These are phyloP conservation scores for Acanthochromis polyacanthus DNA, from an alignment of 2,113 vertebrate genomes.

Conservation along the genomic window DNA sequence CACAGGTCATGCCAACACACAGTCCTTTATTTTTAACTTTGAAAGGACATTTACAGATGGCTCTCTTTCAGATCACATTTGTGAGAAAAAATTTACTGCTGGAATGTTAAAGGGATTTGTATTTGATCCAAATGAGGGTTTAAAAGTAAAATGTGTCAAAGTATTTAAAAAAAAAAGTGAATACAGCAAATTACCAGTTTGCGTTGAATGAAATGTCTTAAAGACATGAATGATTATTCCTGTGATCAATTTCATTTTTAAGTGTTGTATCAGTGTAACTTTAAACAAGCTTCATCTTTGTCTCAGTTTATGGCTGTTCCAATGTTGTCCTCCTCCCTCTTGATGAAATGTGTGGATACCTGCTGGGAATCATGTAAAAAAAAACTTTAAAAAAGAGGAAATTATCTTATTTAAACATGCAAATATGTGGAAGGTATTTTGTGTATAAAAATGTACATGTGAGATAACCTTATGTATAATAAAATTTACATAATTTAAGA, in stretches of 20 bases:
- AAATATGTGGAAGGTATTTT: slow-evolving; percentile 63
- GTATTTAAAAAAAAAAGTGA: slow-evolving; percentile 24
- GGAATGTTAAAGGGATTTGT: slow-evolving; percentile 44
- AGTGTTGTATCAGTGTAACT: slow-evolving; percentile 74
- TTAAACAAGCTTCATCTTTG: slow-evolving; percentile 61
- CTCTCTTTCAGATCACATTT: slow-evolving; percentile 28
- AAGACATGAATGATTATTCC: slow-evolving; percentile 63
- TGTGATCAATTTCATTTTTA: slow-evolving; percentile 64
- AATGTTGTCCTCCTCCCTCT: slow-evolving; percentile 63
- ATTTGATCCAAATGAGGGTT: slow-evolving; percentile 16
- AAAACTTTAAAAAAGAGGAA: slow-evolving; percentile 41
- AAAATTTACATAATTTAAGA: slow-evolving; percentile 71
- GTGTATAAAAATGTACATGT: slow-evolving; percentile 82
- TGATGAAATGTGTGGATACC: slow-evolving; percentile 63
- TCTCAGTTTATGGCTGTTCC: slow-evolving; percentile 69
- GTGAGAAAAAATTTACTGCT: slow-evolving; percentile 2
- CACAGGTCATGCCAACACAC: slow-evolving; percentile 2
- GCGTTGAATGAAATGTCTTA: slow-evolving; percentile 45
- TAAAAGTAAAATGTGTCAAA: slow-evolving; percentile 30
- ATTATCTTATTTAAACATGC: slow-evolving; percentile 46
- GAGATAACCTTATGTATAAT: slow-evolving; percentile 82
- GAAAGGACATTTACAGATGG: neutral
- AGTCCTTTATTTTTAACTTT: neutral
- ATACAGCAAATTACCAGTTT: slow-evolving; percentile 2
- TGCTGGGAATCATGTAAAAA: slow-evolving; percentile 63